Conservation (phyloP, 2,113 vertebrate species). For the Ciconia boyciana region DNA sequence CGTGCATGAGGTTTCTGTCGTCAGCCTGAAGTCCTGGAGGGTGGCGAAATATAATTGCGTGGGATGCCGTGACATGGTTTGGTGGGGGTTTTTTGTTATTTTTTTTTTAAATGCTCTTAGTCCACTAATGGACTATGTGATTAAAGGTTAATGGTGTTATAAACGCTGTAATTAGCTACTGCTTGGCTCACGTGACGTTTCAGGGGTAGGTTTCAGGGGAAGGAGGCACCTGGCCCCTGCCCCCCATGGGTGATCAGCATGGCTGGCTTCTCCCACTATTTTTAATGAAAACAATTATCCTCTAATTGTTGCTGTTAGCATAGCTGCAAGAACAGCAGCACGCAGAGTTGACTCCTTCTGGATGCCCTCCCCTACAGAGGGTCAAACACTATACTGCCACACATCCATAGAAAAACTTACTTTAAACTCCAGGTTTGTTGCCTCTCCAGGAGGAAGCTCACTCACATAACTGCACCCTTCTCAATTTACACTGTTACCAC, state of each 20-base stretch:
- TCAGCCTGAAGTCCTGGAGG: neutral
- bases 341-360: accelerated
- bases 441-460: neutral
- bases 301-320: neutral
- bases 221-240: neutral
- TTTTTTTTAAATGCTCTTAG: neutral
- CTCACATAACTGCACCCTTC: neutral
- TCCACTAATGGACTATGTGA: neutral
- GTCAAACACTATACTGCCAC: neutral
- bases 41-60: neutral
- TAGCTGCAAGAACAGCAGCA: neutral
- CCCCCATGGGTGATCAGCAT: neutral
- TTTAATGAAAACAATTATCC: neutral
- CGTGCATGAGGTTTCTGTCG: neutral
- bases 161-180: neutral
- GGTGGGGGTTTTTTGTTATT: neutral
- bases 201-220: neutral
- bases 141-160: conserved; percentile 29
- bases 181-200: neutral
- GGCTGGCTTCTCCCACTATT: neutral
- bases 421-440: neutral
- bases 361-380: no score
- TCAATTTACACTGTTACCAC: neutral
- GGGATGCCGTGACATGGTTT: neutral
- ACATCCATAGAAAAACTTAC: neutral